Evolutionary conservation across 2,113 vertebrate genomes (phyloP).

Genomic region (Alligator mississippiensis): DNA sequence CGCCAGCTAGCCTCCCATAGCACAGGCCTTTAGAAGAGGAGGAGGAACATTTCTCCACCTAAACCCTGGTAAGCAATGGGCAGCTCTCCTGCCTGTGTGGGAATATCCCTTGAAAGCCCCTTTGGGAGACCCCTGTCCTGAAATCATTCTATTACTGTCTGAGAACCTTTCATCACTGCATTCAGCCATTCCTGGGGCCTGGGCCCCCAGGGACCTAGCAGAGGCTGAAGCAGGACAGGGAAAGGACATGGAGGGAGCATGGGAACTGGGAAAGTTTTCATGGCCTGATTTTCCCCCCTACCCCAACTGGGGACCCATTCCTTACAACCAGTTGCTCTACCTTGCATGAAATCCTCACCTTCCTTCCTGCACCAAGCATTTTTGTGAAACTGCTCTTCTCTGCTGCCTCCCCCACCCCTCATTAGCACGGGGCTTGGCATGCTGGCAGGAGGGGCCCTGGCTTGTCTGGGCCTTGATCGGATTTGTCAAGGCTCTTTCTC

Average conservation of each 20-base stretch:
- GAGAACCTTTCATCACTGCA: neutral
- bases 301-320: neutral
- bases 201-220: neutral
- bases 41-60: neutral
- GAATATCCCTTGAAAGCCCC: neutral
- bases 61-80: neutral
- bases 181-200: neutral
- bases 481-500: slow-evolving; percentile 76
- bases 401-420: slow-evolving; percentile 44
- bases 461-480: slow-evolving; percentile 66
- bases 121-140: neutral
- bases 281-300: neutral
- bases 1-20: neutral
- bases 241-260: neutral
- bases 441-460: slow-evolving; percentile 67
- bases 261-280: neutral
- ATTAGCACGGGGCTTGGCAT: slow-evolving; percentile 66
- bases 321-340: neutral
- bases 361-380: neutral
- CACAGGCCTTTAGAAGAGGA: neutral
- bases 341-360: neutral
- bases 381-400: slow-evolving; percentile 41
- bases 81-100: neutral
- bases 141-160: neutral
- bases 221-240: neutral